Percentiles rank a stretch among this genome's conserved stretches.
Evolutionary conservation across 2,888 invertebrate genomes (phyloP).

Genomic region (Sinhomidia bicolor): DNA sequence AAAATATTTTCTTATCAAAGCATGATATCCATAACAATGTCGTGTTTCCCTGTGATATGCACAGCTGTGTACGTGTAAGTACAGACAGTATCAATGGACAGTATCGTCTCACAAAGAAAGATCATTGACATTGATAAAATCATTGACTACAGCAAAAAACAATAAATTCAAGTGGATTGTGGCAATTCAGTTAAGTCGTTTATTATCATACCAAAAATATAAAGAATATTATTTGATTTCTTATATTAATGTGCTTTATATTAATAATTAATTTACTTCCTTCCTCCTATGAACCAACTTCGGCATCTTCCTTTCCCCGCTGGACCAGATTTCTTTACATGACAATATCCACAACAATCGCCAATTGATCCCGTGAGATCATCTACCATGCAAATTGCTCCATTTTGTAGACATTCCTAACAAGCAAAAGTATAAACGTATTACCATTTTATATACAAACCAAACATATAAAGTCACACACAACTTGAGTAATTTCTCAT

Average conservation of each 20-base stretch:
- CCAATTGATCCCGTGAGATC: constrained; percentile 69
- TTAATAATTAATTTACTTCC: constrained; percentile 6
- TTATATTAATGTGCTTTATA: neutral
- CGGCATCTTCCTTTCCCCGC: constrained; percentile 68
- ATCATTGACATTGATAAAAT: too few relatives aligned
- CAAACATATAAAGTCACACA: too few relatives aligned
- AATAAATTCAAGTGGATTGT: too few relatives aligned
- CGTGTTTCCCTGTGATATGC: neutral
- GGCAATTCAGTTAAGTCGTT: too few relatives aligned
- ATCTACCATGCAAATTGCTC: constrained; percentile 69
- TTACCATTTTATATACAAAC: neutral
- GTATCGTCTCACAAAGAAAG: too few relatives aligned
- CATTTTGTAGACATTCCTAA: constrained; percentile 72
- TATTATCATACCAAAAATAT: too few relatives aligned
- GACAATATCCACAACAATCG: constrained; percentile 75
- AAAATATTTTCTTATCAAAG: neutral
- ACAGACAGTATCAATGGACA: too few relatives aligned
- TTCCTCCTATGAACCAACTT: constrained; percentile 74
- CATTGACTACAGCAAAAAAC: too few relatives aligned
- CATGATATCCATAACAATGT: constrained; percentile 24
- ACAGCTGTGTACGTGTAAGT: neutral
- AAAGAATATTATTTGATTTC: too few relatives aligned
- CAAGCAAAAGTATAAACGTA: neutral
- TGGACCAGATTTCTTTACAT: constrained; percentile 65
- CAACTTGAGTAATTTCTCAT: too few relatives aligned